Conservation (phyloP, 2,113 vertebrate species). For the Ceyx margarethae region DNA sequence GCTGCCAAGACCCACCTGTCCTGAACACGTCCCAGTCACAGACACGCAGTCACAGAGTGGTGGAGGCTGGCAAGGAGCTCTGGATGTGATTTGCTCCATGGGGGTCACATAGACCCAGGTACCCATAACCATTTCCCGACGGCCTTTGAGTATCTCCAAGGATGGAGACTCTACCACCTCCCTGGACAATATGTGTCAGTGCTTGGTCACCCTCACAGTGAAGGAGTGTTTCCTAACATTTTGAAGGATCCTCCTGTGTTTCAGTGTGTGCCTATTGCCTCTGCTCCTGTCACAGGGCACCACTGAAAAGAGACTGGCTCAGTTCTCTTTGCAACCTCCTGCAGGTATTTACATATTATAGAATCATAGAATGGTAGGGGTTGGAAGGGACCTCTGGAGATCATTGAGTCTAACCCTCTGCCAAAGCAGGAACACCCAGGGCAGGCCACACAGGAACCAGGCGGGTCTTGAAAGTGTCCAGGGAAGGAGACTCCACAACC, state of each 20-base stretch:
- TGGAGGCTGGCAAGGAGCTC: neutral
- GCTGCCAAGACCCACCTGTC: neutral
- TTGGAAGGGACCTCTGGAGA: no score
- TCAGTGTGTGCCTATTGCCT: neutral
- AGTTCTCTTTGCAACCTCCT: neutral
- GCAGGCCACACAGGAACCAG: no score
- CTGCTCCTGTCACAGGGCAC: no score
- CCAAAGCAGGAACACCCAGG: no score
- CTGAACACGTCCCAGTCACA: neutral
- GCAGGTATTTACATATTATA: neutral
- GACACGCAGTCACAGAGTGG: no score
- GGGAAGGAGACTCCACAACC: no score
- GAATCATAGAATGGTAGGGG: no score
- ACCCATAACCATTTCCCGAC: no score
- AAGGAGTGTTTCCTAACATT: neutral
- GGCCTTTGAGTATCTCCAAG: neutral
- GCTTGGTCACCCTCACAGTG: no score
- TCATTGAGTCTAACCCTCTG: no score
- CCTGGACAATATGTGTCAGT: no score
- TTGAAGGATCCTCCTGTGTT: neutral
- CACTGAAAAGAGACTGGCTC: neutral
- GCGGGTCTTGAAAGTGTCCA: no score
- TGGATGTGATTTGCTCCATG: neutral
- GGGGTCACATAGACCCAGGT: accelerated
- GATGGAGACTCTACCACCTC: neutral